phyloP scores from a whole-genome alignment of 2,888 invertebrate genomes.

The Nebria salina region DNA sequence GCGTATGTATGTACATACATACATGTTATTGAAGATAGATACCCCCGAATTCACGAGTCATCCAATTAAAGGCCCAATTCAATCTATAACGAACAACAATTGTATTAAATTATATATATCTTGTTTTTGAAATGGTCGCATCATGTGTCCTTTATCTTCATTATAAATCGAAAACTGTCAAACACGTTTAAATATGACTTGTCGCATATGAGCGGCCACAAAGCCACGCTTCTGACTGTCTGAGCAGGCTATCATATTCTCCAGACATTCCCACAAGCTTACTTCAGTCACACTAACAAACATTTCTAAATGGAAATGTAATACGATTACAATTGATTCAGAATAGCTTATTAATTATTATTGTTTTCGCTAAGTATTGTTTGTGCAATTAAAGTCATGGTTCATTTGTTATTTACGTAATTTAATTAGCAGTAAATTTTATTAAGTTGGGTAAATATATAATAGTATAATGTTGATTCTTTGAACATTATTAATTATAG shows the following conservation, averaged over 20 bases:
- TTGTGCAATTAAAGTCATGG: neutral
- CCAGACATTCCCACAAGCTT: neutral
- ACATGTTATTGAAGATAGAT: neutral
- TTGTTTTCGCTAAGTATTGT: neutral
- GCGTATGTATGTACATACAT: neutral
- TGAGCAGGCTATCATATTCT: neutral
- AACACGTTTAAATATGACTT: slow-evolving; percentile 18
- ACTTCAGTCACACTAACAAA: neutral
- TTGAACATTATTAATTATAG: neutral
- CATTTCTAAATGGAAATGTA: neutral
- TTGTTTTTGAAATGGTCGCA: slow-evolving; percentile 37
- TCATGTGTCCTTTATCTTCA: slow-evolving; percentile 37
- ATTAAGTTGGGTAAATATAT: neutral
- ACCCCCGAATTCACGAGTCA: slow-evolving; percentile 35
- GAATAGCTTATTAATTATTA: too few species aligned
- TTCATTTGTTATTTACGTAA: neutral
- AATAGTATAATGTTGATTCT: neutral
- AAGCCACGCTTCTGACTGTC: neutral
- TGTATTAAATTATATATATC: slow-evolving; percentile 43
- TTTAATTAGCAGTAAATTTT: neutral
- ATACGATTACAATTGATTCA: too few species aligned
- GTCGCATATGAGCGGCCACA: neutral
- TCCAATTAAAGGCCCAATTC: slow-evolving; percentile 42
- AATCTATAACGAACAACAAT: slow-evolving; percentile 39
- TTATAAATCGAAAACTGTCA: slow-evolving; percentile 38